Evolutionary conservation across 2,113 vertebrate genomes (phyloP).

Genomic region (Clinocottus analis): DNA sequence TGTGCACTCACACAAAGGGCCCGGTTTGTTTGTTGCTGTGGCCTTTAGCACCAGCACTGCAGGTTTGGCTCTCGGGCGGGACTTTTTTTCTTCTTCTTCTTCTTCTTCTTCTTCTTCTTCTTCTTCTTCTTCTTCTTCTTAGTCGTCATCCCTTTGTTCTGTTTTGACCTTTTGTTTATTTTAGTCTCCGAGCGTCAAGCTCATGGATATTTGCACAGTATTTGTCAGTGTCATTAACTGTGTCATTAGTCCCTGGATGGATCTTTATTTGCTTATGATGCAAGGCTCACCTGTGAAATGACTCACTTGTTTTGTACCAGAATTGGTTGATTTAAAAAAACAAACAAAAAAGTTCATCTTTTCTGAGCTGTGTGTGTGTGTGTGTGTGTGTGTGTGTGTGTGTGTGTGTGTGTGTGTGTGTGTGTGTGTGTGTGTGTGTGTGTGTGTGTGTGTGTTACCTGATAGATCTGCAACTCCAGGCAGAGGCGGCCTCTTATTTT

Average conservation of each 20-base stretch:
- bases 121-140: slow-evolving; percentile 18
- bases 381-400: no score
- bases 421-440: background rate
- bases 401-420: no score
- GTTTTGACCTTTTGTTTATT: slow-evolving; percentile 10
- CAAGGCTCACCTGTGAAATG: slow-evolving; percentile 10
- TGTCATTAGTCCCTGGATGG: background rate
- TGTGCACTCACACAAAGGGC: slow-evolving; percentile 24
- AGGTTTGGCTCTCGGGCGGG: slow-evolving; percentile 43
- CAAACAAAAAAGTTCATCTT: no score
- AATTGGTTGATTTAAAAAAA: slow-evolving; percentile 39
- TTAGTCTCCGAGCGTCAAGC: background rate
- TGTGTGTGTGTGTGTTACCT: slow-evolving; percentile 25
- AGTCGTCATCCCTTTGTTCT: slow-evolving; percentile 15
- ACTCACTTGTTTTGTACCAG: no score
- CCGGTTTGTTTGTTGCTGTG: slow-evolving; percentile 63
- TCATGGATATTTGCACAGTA: background rate
- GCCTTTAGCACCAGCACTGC: slow-evolving; percentile 54
- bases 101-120: slow-evolving; percentile 18
- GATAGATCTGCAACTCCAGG: slow-evolving; percentile 48
- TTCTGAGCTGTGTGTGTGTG: no score
- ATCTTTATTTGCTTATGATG: slow-evolving; percentile 18
- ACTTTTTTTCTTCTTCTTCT: slow-evolving; percentile 42
- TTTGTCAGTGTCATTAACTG: slow-evolving; percentile 26
- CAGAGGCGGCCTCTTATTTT: slow-evolving; percentile 25